phyloP scores from a whole-genome alignment of 2,113 vertebrate species.

The Dipodomys ordii region DNA sequence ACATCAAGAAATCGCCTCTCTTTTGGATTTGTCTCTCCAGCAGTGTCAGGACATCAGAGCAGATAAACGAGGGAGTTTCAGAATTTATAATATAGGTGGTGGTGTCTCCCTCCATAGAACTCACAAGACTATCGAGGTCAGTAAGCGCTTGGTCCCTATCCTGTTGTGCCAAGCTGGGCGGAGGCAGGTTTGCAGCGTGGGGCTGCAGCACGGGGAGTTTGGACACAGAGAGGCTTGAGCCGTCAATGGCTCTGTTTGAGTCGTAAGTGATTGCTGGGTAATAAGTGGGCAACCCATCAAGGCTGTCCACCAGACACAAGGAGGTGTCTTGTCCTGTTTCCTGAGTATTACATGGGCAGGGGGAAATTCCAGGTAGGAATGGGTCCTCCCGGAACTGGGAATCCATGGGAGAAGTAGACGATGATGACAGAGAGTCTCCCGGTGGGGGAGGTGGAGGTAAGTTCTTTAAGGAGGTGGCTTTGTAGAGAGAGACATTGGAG shows the following conservation, averaged over 20 bases:
- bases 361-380: neutral
- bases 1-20: neutral
- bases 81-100: neutral
- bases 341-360: neutral
- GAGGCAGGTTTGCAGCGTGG: neutral
- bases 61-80: neutral
- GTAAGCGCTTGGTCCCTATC: neutral
- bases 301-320: neutral
- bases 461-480: neutral
- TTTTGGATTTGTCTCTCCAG: neutral
- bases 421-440: neutral
- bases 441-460: neutral
- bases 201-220: neutral
- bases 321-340: neutral
- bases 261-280: neutral
- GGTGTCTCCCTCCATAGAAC: neutral
- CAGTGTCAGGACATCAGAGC: neutral
- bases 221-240: neutral
- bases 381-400: neutral
- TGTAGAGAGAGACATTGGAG: neutral
- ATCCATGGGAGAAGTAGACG: neutral
- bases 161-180: neutral
- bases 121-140: neutral
- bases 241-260: neutral
- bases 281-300: neutral